These are phyloP conservation scores for Norana najaformis DNA, from an alignment of 2,888 invertebrate genomes.

Conservation along the genomic window DNA sequence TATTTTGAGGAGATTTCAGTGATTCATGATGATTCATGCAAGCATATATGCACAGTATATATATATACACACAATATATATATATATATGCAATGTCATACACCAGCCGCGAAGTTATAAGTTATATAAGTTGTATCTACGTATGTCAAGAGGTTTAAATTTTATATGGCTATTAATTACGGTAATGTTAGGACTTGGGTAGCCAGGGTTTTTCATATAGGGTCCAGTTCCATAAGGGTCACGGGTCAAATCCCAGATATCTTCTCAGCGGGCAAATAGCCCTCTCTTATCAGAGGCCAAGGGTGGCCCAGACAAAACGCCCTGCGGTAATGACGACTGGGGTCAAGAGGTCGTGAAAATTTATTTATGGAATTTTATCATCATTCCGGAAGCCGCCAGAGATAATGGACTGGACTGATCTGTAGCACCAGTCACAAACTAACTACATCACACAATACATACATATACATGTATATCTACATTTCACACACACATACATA, in stretches of 20 bases:
- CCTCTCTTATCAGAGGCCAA: neutral
- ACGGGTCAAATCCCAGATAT: neutral
- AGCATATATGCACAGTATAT: neutral
- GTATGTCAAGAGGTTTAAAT: neutral
- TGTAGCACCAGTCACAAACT: neutral
- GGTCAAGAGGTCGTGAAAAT: constrained; percentile 1
- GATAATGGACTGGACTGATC: neutral
- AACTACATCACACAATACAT: neutral
- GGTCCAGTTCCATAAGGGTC: neutral
- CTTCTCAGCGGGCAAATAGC: neutral
- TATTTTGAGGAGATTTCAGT: neutral
- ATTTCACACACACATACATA: constrained; percentile 21
- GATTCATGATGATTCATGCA: neutral
- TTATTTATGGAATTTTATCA: neutral
- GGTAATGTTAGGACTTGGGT: neutral
- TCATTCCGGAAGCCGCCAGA: neutral
- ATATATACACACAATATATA: too few species aligned
- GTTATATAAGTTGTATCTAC: neutral
- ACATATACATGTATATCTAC: neutral
- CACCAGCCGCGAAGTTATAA: neutral
- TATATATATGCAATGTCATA: neutral
- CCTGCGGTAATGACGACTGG: neutral
- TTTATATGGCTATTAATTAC: neutral
- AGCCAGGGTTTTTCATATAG: neutral
- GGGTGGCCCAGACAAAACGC: neutral